These are phyloP conservation scores for Heteromyza rotundicornis DNA, from an alignment of 2,888 invertebrate species.

Conservation along the genomic window DNA sequence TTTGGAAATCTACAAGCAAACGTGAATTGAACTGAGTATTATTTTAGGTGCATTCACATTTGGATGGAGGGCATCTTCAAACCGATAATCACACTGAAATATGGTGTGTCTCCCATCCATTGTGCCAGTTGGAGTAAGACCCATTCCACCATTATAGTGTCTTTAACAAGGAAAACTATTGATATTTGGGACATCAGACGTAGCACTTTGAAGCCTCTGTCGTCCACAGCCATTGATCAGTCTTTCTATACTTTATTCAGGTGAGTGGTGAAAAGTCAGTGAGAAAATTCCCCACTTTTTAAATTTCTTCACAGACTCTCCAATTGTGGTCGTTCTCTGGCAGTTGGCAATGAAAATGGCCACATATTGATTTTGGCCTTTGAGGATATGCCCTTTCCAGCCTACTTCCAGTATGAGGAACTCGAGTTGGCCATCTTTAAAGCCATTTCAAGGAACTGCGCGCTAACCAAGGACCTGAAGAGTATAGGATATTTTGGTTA, in stretches of 20 bases:
- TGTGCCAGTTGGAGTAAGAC: conserved; percentile 76
- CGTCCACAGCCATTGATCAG: conserved; percentile 43
- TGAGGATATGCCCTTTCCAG: conserved; percentile 77
- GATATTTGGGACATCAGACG: conserved; percentile 81
- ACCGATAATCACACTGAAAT: conserved; percentile 68
- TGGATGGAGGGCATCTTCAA: conserved; percentile 76
- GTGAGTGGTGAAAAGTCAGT: conserved; percentile 32
- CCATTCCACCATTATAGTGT: conserved; percentile 76
- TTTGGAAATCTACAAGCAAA: no score
- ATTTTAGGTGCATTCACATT: conserved; percentile 69
- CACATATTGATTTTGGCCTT: conserved; percentile 72
- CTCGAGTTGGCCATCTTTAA: conserved; percentile 71
- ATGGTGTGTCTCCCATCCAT: conserved; percentile 64
- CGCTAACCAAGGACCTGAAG: conserved; percentile 68
- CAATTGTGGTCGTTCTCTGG: conserved; percentile 71
- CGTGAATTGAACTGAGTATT: no score
- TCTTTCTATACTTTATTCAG: conserved; percentile 46
- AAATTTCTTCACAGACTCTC: conserved; percentile 65
- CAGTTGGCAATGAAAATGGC: conserved; percentile 73
- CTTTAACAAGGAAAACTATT: conserved; percentile 70
- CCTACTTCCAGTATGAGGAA: conserved; percentile 72
- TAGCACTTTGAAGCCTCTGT: conserved; percentile 71
- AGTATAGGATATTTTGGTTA: conserved; percentile 64
- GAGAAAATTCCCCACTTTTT: neutral
- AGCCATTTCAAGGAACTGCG: conserved; percentile 70